Evolutionary conservation across 2,888 invertebrate species (phyloP), one percentile per base, ranked within the genome.

Genomic region (Onchidella celtica): DNA sequence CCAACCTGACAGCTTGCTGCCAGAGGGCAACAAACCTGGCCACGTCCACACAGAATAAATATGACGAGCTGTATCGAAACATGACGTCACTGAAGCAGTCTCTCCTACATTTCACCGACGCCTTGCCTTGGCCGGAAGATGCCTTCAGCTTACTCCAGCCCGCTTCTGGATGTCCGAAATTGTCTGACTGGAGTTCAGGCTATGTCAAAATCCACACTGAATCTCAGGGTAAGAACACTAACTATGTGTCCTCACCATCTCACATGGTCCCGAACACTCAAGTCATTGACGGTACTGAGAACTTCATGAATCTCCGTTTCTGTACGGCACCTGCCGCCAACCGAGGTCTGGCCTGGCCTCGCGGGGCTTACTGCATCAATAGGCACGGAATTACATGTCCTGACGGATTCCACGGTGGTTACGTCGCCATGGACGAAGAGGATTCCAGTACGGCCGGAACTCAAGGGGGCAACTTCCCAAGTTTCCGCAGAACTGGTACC

Each of bases 41-140:
- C n/a, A n/a, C n/a, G n/a, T n/a, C n/a, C n/a, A n/a, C n/a, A n/a
- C n/a, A n/a, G n/a, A n/a, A n/a, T n/a, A n/a, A n/a, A n/a, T n/a
- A n/a, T n/a, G n/a, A n/a, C n/a, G 77, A 77, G n/a, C 57, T 77
- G 0, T 3, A 27, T 6, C 47, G 77, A 1, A 24, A 68, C 11
- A 57, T 77, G 77, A 77, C 68, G 0, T 68, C 68, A 34, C 55
- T 69, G 24, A 68, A 68, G 3, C 77, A 68, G 27, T n/a, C n/a
- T n/a, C n/a, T n/a, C n/a, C n/a, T n/a, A n/a, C n/a, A n/a, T n/a
- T n/a, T n/a, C n/a, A n/a, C n/a, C n/a, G n/a, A n/a, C n/a, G n/a
- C n/a, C n/a, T n/a, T n/a, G n/a, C 68, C 68, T 68, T 77, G 77
- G 77, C 77, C 77, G 0, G 57, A 77, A 59, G 77, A 68, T 2